These are phyloP conservation scores for Tetraneura akinire DNA, from an alignment of 1,140 invertebrate genomes.

Conservation along the genomic window DNA sequence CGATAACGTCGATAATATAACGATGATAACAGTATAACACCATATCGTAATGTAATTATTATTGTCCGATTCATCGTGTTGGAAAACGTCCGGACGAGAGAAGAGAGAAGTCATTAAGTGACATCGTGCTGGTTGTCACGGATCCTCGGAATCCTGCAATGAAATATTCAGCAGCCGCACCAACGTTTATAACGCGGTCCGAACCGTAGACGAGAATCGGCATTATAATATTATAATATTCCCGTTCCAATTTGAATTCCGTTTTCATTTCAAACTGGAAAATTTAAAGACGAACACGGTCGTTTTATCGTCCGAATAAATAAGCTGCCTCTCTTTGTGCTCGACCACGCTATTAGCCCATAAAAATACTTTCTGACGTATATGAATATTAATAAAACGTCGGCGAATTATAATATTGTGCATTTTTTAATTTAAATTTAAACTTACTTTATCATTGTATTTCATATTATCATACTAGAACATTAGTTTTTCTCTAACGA, in stretches of 20 bases:
- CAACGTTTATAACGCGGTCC: slow-evolving; percentile 39
- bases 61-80: slow-evolving; percentile 21
- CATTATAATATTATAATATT: slow-evolving; percentile 8
- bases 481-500: too few relatives aligned
- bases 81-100: not conserved
- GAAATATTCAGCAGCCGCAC: slow-evolving; percentile 47
- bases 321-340: too few relatives aligned
- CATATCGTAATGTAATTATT: slow-evolving; percentile 15
- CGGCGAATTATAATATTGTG: too few relatives aligned
- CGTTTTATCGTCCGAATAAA: too few relatives aligned
- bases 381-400: too few relatives aligned
- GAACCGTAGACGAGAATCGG: slow-evolving; percentile 24
- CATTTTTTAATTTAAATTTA: too few relatives aligned
- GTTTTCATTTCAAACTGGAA: not conserved
- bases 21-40: not conserved
- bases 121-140: not conserved
- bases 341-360: too few relatives aligned
- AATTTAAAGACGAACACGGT: too few relatives aligned
- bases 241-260: slow-evolving; percentile 35
- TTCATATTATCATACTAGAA: too few relatives aligned
- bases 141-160: slow-evolving; percentile 36
- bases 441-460: too few relatives aligned
- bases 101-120: slow-evolving; percentile 37
- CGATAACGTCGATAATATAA: slow-evolving; percentile 1
- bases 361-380: too few relatives aligned